These are phyloP conservation scores for Trachurus trachurus DNA, from an alignment of 2,797 vertebrate genomes.

Conservation along the genomic window DNA sequence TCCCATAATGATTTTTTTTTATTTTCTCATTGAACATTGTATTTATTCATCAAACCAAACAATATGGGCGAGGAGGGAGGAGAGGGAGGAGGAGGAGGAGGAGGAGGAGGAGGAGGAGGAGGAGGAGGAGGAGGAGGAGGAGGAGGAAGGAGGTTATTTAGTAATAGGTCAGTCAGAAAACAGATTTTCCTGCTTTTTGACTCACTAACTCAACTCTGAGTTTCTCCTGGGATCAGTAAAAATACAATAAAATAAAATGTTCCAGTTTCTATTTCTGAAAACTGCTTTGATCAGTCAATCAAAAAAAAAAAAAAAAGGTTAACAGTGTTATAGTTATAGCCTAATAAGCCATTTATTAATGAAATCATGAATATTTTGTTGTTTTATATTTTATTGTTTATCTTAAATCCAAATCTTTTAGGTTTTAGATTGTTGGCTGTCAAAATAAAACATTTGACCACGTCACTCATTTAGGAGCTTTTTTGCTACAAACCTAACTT, in stretches of 20 bases:
- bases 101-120: no score
- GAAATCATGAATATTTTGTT: background rate
- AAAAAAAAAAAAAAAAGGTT: no score
- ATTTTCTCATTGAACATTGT: background rate
- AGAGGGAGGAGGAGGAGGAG: no score
- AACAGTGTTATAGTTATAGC: no score
- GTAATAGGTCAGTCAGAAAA: conserved; percentile 36
- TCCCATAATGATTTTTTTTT: background rate
- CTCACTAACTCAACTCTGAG: background rate
- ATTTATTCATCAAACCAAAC: conserved; percentile 16
- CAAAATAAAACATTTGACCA: no score
- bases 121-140: no score
- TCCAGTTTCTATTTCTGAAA: background rate
- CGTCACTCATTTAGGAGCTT: no score
- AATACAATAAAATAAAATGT: background rate
- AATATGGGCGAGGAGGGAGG: background rate
- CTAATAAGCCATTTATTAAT: background rate
- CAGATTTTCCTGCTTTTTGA: conserved; percentile 12
- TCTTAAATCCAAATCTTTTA: no score
- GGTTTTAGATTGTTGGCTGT: no score
- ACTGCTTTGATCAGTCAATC: background rate
- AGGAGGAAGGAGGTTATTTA: no score
- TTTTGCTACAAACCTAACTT: no score
- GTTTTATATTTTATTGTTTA: background rate
- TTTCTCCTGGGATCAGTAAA: background rate